These are phyloP conservation scores for Drosophila malerkotliana DNA, from an alignment of 1,140 invertebrate genomes.

Conservation along the genomic window DNA sequence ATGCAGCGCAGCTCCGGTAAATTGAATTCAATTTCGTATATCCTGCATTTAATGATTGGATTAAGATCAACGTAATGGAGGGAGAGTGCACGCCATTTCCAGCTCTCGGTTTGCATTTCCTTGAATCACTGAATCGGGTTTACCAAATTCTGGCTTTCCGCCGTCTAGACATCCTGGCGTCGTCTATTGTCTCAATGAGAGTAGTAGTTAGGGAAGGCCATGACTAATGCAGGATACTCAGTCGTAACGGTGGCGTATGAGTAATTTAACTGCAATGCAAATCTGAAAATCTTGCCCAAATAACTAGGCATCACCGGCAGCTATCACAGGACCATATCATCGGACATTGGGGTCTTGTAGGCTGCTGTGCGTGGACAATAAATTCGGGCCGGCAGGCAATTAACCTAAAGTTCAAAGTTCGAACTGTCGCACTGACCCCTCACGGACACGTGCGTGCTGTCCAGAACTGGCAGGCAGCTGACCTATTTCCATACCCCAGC, in stretches of 20 bases:
- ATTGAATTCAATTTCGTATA: conserved; percentile 56
- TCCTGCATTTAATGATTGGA: conserved; percentile 40
- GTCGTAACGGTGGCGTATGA: conserved; percentile 42
- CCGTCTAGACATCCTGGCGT: conserved; percentile 74
- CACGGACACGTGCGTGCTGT: conserved; percentile 38
- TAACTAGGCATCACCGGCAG: neutral
- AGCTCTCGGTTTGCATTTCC: neutral
- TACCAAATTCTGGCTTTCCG: conserved; percentile 32
- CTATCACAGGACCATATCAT: neutral
- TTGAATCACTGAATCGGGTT: neutral
- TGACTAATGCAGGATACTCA: conserved; percentile 57
- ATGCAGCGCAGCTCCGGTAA: conserved; percentile 40
- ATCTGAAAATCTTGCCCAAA: neutral
- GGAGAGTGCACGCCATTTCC: neutral
- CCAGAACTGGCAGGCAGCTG: conserved; percentile 44
- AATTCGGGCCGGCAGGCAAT: conserved; percentile 57
- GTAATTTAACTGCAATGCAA: conserved; percentile 49
- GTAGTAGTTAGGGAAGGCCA: conserved; percentile 16
- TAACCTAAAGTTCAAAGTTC: conserved; percentile 82
- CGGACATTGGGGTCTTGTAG: conserved; percentile 6
- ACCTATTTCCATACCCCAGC: conserved; percentile 55
- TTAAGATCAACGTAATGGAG: conserved; percentile 31
- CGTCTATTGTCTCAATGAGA: conserved; percentile 11
- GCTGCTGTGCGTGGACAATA: conserved; percentile 30
- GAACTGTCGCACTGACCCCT: conserved; percentile 34